Percentiles rank a stretch among this genome's conserved stretches.
phyloP scores from a whole-genome alignment of 1,140 invertebrate species.

The Temnothorax longispinosus region DNA sequence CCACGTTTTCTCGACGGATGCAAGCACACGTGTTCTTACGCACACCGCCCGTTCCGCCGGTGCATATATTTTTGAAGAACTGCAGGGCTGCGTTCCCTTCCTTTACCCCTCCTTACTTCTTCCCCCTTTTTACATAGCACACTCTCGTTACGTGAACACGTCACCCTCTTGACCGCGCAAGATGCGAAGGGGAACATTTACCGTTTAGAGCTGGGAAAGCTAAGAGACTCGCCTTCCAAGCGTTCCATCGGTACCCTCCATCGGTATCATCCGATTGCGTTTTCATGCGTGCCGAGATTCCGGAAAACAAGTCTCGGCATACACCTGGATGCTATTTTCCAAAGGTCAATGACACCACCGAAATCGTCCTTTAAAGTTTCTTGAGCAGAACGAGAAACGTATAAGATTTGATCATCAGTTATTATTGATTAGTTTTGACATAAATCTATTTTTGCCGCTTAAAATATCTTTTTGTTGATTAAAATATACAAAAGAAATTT shows the following conservation, averaged over 20 bases:
- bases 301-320: constrained; percentile 32
- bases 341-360: constrained; percentile 49
- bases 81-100: constrained; percentile 30
- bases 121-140: constrained; percentile 34
- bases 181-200: constrained; percentile 33
- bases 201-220: constrained; percentile 40
- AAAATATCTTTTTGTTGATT: background rate
- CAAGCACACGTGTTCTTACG: constrained; percentile 71
- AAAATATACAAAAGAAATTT: constrained; percentile 1
- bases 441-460: background rate
- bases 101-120: background rate
- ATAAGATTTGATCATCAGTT: constrained; percentile 1
- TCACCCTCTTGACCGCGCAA: constrained; percentile 43
- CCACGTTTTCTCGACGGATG: constrained; percentile 52
- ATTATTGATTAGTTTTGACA: constrained; percentile 9
- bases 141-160: constrained; percentile 63
- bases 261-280: constrained; percentile 43
- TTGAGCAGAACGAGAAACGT: background rate
- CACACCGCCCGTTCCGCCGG: constrained; percentile 55
- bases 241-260: constrained; percentile 31
- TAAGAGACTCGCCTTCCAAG: constrained; percentile 9
- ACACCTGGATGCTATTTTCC: constrained; percentile 46
- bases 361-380: background rate
- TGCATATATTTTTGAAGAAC: constrained; percentile 56
- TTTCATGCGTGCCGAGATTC: constrained; percentile 49